Evolutionary conservation across 2,113 vertebrate genomes (phyloP).

Genomic region (Pollimyrus isidori): DNA sequence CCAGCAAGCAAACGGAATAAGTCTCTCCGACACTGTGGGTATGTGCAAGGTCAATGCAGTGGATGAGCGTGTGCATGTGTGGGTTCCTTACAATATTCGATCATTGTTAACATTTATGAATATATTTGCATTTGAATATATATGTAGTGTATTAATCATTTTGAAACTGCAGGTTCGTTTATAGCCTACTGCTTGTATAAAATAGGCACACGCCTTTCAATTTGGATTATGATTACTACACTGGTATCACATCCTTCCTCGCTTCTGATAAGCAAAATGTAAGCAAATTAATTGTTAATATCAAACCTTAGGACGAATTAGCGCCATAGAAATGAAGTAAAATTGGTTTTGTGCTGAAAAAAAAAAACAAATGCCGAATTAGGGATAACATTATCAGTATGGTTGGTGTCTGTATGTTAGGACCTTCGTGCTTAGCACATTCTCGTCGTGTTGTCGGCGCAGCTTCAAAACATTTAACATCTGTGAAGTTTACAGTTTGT

Average conservation of each 20-base stretch:
- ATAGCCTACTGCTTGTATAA: not conserved
- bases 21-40: conserved; percentile 61
- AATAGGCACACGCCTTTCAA: not conserved
- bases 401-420: not conserved
- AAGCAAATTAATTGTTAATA: not conserved
- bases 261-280: not conserved
- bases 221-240: not conserved
- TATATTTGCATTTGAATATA: not conserved
- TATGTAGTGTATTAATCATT: not conserved
- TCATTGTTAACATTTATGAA: not conserved
- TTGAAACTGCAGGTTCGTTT: not conserved
- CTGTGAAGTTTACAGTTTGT: not conserved
- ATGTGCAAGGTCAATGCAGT: conserved; percentile 62
- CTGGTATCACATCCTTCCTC: not conserved
- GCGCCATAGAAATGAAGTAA: not conserved
- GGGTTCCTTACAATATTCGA: not conserved
- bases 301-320: not conserved
- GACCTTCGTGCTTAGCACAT: not conserved
- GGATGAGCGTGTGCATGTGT: conserved; percentile 1
- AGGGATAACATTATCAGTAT: not conserved
- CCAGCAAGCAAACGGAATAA: conserved; percentile 56
- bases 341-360: not conserved
- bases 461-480: not conserved
- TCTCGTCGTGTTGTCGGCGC: not conserved
- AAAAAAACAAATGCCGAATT: not conserved